A percentile compares a stretch with the other conserved stretches of the same genome.
Evolutionary conservation across 2,113 vertebrate genomes (phyloP).

Genomic region (Notechis scutatus): DNA sequence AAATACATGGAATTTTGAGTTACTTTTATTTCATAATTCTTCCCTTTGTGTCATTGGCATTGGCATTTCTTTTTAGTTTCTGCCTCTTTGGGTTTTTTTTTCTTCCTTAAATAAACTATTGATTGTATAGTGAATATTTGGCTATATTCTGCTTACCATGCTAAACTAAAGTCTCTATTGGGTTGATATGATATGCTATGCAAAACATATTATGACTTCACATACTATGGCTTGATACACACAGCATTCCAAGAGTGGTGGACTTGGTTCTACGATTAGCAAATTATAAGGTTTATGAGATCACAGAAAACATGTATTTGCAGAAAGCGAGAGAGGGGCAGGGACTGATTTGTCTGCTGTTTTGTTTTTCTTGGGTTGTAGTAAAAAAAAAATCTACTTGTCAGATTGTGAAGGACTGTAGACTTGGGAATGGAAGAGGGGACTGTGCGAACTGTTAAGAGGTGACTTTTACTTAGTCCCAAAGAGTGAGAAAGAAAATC

Average conservation of each 20-base stretch:
- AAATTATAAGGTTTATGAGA: not conserved
- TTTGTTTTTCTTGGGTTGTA: not conserved
- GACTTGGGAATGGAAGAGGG: not conserved
- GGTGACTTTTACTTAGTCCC: not conserved
- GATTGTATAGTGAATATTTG: not conserved
- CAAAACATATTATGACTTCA: not conserved
- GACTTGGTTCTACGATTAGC: not conserved
- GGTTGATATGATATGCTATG: not conserved
- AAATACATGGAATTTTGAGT: not conserved
- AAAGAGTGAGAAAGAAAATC: not conserved
- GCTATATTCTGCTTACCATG: not conserved
- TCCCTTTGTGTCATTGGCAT: not conserved
- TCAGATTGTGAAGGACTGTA: not conserved
- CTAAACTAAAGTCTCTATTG: not conserved
- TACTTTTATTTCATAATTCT: not conserved
- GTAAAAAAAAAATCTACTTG: not conserved
- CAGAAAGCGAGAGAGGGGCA: not conserved
- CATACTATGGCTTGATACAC: not conserved
- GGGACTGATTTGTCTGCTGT: not conserved
- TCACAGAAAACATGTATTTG: not conserved
- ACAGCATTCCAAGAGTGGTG: not conserved
- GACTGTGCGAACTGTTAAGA: not conserved
- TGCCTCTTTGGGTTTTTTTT: not conserved
- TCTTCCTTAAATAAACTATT: not conserved
- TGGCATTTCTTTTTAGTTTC: not conserved